Evolutionary conservation across 2,113 vertebrate genomes (phyloP).

Genomic region (Nicator chloris): DNA sequence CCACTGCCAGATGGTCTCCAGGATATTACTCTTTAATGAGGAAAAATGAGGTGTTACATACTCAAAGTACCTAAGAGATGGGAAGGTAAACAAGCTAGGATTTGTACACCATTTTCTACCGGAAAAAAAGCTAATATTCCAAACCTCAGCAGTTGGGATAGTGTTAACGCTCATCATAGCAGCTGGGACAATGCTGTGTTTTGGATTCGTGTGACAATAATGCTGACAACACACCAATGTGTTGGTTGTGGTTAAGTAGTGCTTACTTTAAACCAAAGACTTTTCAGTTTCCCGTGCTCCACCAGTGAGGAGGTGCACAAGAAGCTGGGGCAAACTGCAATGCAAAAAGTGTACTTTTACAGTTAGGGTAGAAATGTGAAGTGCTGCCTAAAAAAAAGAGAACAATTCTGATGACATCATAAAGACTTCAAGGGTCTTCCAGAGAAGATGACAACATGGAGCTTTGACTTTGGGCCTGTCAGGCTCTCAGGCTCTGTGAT

Average conservation of each 20-base stretch:
- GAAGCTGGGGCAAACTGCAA: neutral
- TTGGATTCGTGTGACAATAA: neutral
- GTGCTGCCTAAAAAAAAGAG: neutral
- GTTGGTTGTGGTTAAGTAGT: neutral
- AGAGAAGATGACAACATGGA: neutral
- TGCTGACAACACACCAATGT: neutral
- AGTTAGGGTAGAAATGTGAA: neutral
- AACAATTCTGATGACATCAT: neutral
- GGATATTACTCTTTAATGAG: neutral
- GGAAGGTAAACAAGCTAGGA: neutral
- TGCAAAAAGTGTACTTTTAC: rapidly evolving
- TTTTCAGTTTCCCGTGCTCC: neutral
- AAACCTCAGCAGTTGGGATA: neutral
- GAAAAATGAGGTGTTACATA: neutral
- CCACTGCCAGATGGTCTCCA: neutral
- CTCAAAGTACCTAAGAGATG: neutral
- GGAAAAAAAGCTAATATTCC: neutral
- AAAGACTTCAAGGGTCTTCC: neutral
- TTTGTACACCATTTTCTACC: neutral
- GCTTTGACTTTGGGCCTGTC: neutral
- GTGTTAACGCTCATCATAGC: rapidly evolving
- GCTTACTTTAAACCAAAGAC: neutral
- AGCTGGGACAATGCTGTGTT: neutral
- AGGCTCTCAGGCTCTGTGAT: rapidly evolving
- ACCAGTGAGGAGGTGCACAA: neutral